Percentiles rank a stretch among this genome's conserved stretches.
Conservation (phyloP, 2,888 invertebrate genomes). For the Dicranocentrus wangi region DNA sequence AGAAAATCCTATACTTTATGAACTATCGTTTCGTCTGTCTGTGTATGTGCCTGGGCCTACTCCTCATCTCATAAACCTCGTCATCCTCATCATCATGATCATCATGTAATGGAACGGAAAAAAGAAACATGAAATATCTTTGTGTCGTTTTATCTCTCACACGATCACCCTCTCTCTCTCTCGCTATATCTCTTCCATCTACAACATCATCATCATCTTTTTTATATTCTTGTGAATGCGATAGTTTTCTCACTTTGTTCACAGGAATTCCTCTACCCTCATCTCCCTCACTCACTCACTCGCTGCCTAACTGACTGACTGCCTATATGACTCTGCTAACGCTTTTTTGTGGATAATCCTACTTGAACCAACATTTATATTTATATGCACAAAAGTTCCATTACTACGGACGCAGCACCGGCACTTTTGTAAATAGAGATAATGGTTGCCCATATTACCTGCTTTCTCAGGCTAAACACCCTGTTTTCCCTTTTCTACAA, state of each 20-base stretch:
- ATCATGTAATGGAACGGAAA: conserved; percentile 7
- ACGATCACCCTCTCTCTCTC: conserved; percentile 27
- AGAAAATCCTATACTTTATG: conserved; percentile 53
- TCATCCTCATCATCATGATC: no score
- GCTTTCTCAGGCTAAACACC: no score
- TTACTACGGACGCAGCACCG: no score
- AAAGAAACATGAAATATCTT: background rate
- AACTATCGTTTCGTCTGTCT: conserved; percentile 11
- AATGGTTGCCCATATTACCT: background rate
- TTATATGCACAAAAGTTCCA: no score
- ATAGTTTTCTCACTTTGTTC: conserved; percentile 41
- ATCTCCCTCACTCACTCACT: background rate
- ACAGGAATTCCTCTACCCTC: background rate
- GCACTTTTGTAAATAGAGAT: background rate
- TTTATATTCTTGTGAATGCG: conserved; percentile 36
- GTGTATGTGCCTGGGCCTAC: no score
- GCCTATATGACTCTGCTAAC: background rate
- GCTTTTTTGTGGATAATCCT: background rate
- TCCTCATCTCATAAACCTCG: no score
- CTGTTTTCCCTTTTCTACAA: no score
- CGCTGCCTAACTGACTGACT: background rate
- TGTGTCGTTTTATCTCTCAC: conserved; percentile 14
- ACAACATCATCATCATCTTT: conserved; percentile 28
- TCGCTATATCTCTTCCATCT: conserved; percentile 10
- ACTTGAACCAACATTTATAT: background rate